Conservation (phyloP, 2,797 vertebrate genomes). For the Gallinago stenura region DNA sequence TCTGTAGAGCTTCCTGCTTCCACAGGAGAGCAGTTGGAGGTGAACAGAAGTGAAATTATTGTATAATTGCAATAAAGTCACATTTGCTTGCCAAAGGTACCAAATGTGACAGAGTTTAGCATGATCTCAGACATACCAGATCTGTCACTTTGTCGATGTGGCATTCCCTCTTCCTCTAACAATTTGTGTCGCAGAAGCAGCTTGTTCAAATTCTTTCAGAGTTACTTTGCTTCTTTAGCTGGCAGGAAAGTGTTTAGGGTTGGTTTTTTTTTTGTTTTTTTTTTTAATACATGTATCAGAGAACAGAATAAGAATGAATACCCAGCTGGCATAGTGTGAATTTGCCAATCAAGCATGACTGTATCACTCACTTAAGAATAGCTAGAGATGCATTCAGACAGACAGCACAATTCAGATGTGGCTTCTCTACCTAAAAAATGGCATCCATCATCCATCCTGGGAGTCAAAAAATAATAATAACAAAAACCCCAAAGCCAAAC, state of each 20-base stretch:
- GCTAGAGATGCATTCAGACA: slow-evolving; percentile 9
- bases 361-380: slow-evolving; percentile 15
- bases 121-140: background rate
- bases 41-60: slow-evolving; percentile 20
- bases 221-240: slow-evolving; percentile 24
- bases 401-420: background rate
- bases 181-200: background rate
- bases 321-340: slow-evolving; percentile 55
- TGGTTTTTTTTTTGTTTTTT: background rate
- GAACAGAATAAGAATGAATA: slow-evolving; percentile 53
- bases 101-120: background rate
- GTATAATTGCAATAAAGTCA: background rate
- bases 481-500: background rate
- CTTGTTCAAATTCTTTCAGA: slow-evolving; percentile 11
- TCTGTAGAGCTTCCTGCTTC: background rate
- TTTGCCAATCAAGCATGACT: slow-evolving; percentile 49
- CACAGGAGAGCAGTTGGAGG: slow-evolving; percentile 8
- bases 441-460: background rate
- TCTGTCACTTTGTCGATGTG: background rate
- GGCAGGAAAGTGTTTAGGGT: background rate
- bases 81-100: background rate
- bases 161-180: background rate
- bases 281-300: slow-evolving; percentile 25
- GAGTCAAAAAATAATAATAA: background rate
- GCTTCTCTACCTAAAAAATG: slow-evolving; percentile 7